phyloP scores from a whole-genome alignment of 1,140 invertebrate genomes.

The Drosophila jambulina region DNA sequence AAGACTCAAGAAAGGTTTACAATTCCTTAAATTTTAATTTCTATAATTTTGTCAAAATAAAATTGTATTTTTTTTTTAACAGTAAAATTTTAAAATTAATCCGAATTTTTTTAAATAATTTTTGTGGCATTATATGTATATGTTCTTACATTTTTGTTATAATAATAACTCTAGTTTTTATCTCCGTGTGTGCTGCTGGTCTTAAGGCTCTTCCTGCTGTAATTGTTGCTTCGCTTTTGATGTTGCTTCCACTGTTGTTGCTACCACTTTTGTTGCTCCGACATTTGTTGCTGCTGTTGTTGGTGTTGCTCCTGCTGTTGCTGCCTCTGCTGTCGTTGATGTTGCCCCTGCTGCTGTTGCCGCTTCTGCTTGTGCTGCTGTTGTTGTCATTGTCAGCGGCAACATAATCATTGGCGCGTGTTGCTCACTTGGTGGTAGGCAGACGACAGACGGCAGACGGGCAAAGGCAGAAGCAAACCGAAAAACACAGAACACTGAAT shows the following conservation, averaged over 20 bases:
- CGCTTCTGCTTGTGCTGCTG: constrained; percentile 19
- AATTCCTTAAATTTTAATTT: too few relatives aligned
- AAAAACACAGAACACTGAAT: constrained; percentile 33
- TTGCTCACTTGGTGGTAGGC: constrained; percentile 76
- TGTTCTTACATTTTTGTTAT: too few relatives aligned
- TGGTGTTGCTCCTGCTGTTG: constrained; percentile 9
- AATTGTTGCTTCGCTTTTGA: not conserved
- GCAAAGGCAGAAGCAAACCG: not conserved
- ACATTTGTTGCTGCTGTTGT: not conserved
- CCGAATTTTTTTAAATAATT: too few relatives aligned
- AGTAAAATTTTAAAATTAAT: too few relatives aligned
- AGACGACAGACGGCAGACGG: constrained; percentile 44
- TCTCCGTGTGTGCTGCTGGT: not conserved
- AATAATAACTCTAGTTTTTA: not conserved
- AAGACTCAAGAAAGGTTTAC: too few relatives aligned
- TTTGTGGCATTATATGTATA: too few relatives aligned
- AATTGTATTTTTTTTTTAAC: too few relatives aligned
- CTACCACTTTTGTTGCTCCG: not conserved
- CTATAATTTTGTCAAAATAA: too few relatives aligned
- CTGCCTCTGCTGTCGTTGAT: constrained; percentile 18
- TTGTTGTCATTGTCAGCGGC: constrained; percentile 66
- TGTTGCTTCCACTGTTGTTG: not conserved
- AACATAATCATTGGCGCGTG: constrained; percentile 82
- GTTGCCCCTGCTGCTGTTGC: not conserved
- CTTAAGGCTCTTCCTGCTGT: constrained; percentile 2